Conservation (phyloP, 2,113 vertebrate genomes). For the Nothocercus julius region DNA sequence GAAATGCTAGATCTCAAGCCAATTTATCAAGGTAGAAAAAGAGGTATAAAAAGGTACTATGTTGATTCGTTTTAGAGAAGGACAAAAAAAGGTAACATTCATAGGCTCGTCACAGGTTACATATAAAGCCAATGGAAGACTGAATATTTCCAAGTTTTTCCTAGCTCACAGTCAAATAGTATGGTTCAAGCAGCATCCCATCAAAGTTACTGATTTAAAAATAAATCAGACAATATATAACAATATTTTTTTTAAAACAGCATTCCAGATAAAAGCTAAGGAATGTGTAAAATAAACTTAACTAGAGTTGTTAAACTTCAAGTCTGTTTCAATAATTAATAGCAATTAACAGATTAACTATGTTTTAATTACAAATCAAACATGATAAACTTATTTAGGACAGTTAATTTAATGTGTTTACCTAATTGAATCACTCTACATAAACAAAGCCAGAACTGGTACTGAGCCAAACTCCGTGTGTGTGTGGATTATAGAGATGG, state of each 20-base stretch:
- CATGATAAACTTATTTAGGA: not conserved
- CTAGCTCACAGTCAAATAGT: not conserved
- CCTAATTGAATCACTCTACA: not conserved
- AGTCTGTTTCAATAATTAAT: slow-evolving; percentile 38
- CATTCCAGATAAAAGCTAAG: not conserved
- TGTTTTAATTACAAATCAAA: slow-evolving; percentile 30
- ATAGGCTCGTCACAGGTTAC: not conserved
- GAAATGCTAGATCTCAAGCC: not conserved
- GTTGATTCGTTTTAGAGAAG: not conserved
- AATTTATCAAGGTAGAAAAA: not conserved
- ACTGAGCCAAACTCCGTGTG: not conserved
- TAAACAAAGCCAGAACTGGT: not conserved
- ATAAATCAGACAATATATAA: not conserved
- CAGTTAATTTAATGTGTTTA: not conserved
- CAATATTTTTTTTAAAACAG: not conserved
- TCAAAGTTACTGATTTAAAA: not conserved
- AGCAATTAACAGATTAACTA: slow-evolving; percentile 41
- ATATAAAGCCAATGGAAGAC: not conserved
- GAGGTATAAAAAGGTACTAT: not conserved
- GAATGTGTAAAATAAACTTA: not conserved
- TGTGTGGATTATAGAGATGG: not conserved
- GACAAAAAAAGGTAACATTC: not conserved
- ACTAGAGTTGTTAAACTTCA: slow-evolving; percentile 2
- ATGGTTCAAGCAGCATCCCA: not conserved
- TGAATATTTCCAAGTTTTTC: not conserved